Evolutionary conservation across 2,113 vertebrate genomes (phyloP).

Genomic region (Petaurus breviceps): DNA sequence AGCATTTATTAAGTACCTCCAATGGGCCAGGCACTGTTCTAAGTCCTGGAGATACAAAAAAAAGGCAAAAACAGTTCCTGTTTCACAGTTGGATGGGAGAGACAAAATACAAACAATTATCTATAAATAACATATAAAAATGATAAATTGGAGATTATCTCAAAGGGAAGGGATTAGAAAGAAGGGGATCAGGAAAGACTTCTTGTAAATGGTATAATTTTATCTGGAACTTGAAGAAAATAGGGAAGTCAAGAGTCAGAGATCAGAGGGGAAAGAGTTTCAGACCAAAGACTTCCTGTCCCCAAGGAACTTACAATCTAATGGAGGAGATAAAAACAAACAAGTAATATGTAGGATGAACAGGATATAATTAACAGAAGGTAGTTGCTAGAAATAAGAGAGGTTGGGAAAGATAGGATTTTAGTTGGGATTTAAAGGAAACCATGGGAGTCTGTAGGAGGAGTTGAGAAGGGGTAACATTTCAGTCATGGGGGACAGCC

Average conservation of each 20-base stretch:
- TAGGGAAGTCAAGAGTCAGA: background rate
- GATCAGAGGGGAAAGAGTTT: background rate
- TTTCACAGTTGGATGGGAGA: background rate
- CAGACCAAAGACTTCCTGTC: background rate
- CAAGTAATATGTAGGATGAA: background rate
- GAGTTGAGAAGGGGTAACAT: background rate
- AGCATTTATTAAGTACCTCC: background rate
- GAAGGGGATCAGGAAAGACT: background rate
- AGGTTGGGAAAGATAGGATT: background rate
- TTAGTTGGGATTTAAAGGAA: background rate
- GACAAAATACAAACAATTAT: background rate
- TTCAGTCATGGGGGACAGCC: background rate
- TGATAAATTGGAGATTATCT: background rate
- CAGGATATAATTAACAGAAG: background rate
- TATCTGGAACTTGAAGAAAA: background rate
- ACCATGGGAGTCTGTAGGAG: background rate
- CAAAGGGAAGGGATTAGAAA: background rate
- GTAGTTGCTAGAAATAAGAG: too few species aligned
- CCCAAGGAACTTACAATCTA: background rate
- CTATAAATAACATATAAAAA: background rate
- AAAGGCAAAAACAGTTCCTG: background rate
- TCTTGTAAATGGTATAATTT: background rate
- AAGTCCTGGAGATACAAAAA: background rate
- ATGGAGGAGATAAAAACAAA: background rate
- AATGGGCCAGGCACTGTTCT: background rate